These are phyloP conservation scores for Herpetotheres cachinnans DNA, from an alignment of 2,113 vertebrate genomes.

Conservation along the genomic window DNA sequence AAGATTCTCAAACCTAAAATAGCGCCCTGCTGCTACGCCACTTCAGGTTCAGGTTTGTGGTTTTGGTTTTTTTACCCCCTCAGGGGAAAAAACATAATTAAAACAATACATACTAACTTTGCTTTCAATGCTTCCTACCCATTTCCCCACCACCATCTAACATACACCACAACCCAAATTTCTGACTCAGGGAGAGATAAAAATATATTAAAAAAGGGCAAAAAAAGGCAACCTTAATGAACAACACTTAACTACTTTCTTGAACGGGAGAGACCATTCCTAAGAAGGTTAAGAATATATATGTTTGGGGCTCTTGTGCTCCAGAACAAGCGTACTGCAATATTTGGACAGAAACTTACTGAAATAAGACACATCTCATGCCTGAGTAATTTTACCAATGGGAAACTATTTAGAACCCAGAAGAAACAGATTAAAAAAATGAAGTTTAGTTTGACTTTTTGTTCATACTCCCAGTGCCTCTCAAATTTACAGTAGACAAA, in stretches of 20 bases:
- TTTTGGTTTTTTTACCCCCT: too few species aligned
- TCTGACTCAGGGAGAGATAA: neutral
- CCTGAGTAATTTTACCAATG: neutral
- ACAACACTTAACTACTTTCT: neutral
- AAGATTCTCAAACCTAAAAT: neutral
- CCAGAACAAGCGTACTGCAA: neutral
- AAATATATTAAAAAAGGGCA: too few species aligned
- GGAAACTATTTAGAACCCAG: neutral
- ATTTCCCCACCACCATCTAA: neutral
- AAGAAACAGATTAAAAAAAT: neutral
- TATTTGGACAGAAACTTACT: neutral
- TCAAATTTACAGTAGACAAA: neutral
- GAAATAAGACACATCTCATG: neutral
- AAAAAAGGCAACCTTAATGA: neutral
- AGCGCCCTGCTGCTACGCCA: neutral
- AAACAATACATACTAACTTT: neutral
- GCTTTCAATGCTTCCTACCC: neutral
- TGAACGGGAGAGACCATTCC: neutral
- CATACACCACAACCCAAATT: accelerated
- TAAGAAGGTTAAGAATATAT: neutral
- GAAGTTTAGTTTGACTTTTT: neutral
- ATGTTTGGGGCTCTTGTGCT: neutral
- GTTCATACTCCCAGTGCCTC: neutral
- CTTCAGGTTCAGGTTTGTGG: neutral
- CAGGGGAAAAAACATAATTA: neutral